phyloP scores from a whole-genome alignment of 1,140 invertebrate genomes.

The Limonius californicus region DNA sequence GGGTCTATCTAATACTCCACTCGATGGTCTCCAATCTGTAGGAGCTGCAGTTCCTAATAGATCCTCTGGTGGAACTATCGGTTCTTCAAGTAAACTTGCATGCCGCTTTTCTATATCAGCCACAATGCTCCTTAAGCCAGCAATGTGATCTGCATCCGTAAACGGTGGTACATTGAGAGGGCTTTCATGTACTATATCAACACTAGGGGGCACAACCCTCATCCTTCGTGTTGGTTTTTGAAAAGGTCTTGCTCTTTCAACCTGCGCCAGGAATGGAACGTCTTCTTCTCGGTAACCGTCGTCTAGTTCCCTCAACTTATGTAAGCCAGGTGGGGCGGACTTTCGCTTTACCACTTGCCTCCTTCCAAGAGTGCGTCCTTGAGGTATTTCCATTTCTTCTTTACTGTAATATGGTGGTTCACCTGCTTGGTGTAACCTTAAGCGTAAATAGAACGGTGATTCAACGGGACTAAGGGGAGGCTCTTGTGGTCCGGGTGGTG shows the following conservation, averaged over 20 bases:
- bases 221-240: too few species aligned
- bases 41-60: not conserved
- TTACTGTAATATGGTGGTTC: not conserved
- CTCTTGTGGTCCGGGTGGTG: not conserved
- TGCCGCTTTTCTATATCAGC: too few species aligned
- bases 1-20: not conserved
- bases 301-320: not conserved
- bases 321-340: not conserved
- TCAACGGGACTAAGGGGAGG: not conserved
- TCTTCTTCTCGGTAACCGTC: not conserved
- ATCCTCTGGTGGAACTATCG: not conserved
- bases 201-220: too few species aligned
- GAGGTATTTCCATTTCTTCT: not conserved
- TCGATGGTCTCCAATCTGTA: not conserved
- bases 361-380: not conserved
- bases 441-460: not conserved
- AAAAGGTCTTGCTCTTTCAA: not conserved
- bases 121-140: not conserved
- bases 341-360: not conserved
- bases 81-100: not conserved
- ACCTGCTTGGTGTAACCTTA: not conserved
- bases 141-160: too few species aligned
- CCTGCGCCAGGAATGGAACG: not conserved
- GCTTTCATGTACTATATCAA: too few species aligned
- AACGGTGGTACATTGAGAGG: too few species aligned